Evolutionary conservation across 1,140 invertebrate species (phyloP), one percentile per base, ranked within the genome.

Genomic region (Platyura marginata): DNA sequence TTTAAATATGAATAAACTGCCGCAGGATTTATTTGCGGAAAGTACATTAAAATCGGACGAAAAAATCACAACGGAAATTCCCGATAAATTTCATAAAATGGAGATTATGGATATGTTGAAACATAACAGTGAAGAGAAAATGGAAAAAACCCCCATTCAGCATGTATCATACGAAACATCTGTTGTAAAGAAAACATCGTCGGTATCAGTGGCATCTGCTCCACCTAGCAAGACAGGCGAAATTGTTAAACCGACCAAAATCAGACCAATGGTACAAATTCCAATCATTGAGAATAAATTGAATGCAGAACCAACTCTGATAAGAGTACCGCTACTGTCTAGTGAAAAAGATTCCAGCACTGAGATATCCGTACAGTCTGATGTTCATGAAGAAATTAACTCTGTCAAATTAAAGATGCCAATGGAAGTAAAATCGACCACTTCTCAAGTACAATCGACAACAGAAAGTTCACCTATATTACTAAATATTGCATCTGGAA

Each of bases 1-100:
- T 8, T 50, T 52, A 0, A 29, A 10, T 9, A 19, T 37, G n/a
- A 37, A 11, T 9, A 4, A 21, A 10, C 8, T 40, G 39, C 13
- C 39, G 9, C 18, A 19, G 10, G n/a, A n/a, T n/a, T n/a, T n/a
- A n/a, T n/a, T n/a, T n/a, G n/a, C n/a, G n/a, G n/a, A n/a, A n/a
- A n/a, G n/a, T n/a, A n/a, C n/a, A n/a, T 16, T 22, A 10, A 9
- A 16, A 19, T 9, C 8, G 4, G 10, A n/a, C 15, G 18, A 37
- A 15, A 15, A 8, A 37, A 8, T 16, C 8, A 37, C n/a, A 6
- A 37, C 13, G 6, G 8, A 15, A 6, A 16, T 37, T 37, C 35
- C 35, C 15, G 35, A 8, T 16, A 19, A 15, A 8, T n/a, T 37
- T n/a, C 6, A 37, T 19, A 8, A 37, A 19, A 37, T 37, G 13